Conservation (phyloP, 2,113 vertebrate species). For the Himantopus leucocephalus region DNA sequence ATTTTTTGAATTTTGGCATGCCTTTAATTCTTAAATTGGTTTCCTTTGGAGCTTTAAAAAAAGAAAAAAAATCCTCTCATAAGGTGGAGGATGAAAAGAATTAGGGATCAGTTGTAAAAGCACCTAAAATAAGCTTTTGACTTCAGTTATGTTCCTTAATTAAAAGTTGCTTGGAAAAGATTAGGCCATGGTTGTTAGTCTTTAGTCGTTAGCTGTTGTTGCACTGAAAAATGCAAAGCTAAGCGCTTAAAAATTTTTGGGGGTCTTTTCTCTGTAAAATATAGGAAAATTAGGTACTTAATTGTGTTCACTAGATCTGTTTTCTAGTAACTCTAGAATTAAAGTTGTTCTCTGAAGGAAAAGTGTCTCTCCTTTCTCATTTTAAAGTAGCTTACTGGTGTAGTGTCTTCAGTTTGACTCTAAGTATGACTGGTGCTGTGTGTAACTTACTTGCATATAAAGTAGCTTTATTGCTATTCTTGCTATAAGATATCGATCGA, state of each 20-base stretch:
- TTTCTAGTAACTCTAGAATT: background rate
- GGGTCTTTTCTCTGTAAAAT: background rate
- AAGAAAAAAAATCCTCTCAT: background rate
- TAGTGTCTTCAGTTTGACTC: background rate
- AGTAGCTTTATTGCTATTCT: background rate
- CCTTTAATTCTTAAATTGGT: background rate
- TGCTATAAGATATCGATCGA: background rate
- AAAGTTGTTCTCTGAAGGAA: background rate
- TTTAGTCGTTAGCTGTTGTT: background rate
- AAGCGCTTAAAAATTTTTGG: background rate
- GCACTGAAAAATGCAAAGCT: background rate
- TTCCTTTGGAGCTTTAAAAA: background rate
- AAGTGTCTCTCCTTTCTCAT: background rate
- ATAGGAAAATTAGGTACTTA: background rate
- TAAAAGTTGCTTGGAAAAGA: background rate
- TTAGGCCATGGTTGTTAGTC: background rate
- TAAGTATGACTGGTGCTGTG: background rate
- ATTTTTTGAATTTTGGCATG: background rate
- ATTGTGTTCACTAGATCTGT: background rate
- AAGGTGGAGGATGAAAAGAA: background rate
- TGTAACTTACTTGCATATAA: background rate
- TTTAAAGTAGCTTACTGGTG: background rate
- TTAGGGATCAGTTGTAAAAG: background rate
- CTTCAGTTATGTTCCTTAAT: background rate
- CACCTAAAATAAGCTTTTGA: background rate